Percentiles rank a stretch among this genome's conserved stretches.
Conservation (phyloP, 2,113 vertebrate species). For the Nothobranchius furzeri region DNA sequence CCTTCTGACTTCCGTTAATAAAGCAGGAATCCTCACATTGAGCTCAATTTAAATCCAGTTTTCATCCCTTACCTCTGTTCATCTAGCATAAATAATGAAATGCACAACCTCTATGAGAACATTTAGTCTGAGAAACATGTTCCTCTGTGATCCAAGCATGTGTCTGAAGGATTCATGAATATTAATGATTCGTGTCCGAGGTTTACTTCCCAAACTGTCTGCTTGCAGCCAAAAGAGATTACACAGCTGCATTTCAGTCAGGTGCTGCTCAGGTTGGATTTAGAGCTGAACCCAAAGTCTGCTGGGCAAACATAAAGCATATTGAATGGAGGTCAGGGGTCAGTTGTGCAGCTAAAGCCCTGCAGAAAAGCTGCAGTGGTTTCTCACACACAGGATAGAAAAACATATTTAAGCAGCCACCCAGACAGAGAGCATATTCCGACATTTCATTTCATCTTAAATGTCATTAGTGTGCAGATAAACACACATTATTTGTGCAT, state of each 20-base stretch:
- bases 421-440: slow-evolving; percentile 29
- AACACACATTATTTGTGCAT: slow-evolving; percentile 6
- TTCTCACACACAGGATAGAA: slow-evolving; percentile 3
- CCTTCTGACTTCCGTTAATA: slow-evolving; percentile 9
- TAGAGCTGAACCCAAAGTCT: slow-evolving; percentile 41
- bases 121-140: slow-evolving; percentile 35
- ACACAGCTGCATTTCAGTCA: slow-evolving; percentile 32
- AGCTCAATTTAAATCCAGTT: slow-evolving; percentile 7
- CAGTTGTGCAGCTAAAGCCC: slow-evolving; percentile 22
- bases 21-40: not conserved
- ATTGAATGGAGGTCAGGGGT: slow-evolving; percentile 21
- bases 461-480: slow-evolving; percentile 37
- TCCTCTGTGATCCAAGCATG: slow-evolving; percentile 49
- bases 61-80: slow-evolving; percentile 9
- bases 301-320: slow-evolving; percentile 33
- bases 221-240: slow-evolving; percentile 47
- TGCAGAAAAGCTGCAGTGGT: slow-evolving; percentile 12
- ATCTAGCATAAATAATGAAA: slow-evolving; percentile 23
- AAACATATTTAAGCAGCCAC: slow-evolving; percentile 4
- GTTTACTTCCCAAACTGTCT: slow-evolving; percentile 49
- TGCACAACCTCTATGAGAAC: slow-evolving; percentile 7
- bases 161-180: slow-evolving; percentile 62
- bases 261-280: slow-evolving; percentile 39
- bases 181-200: slow-evolving; percentile 60
- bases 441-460: slow-evolving; percentile 22